A percentile compares a stretch with the other conserved stretches of the same genome.
Conservation (phyloP, 2,113 vertebrate genomes). For the Clupea harengus region DNA sequence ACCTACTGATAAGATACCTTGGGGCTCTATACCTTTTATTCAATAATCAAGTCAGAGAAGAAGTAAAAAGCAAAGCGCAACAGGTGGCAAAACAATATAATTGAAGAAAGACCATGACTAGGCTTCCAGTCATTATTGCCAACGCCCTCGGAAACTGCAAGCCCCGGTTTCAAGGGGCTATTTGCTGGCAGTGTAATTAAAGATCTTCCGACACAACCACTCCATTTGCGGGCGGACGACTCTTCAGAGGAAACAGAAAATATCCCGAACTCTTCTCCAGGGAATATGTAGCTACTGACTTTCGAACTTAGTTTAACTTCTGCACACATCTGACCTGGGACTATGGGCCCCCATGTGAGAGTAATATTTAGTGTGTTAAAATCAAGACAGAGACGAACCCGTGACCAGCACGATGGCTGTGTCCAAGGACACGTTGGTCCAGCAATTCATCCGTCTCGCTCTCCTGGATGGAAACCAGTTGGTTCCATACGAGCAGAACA, state of each 20-base stretch:
- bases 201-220: neutral
- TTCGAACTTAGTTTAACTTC: neutral
- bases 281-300: neutral
- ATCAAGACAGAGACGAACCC: neutral
- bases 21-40: neutral
- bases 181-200: conserved; percentile 1
- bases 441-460: too few relatives aligned
- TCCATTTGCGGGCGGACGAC: conserved; percentile 1
- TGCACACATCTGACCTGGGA: too few relatives aligned
- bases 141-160: conserved; percentile 8
- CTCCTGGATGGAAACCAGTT: too few relatives aligned
- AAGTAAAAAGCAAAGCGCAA: neutral
- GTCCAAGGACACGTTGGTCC: too few relatives aligned
- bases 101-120: neutral
- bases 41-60: neutral
- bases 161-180: neutral
- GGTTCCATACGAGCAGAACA: too few relatives aligned
- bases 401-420: neutral
- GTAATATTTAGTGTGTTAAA: too few relatives aligned
- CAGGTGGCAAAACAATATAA: neutral
- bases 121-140: neutral
- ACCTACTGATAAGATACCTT: neutral
- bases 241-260: conserved; percentile 3
- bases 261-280: neutral
- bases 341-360: too few relatives aligned